Percentiles rank a stretch among this genome's conserved stretches.
These are phyloP conservation scores for Perccottus glenii DNA, from an alignment of 2,113 vertebrate genomes.

Conservation along the genomic window DNA sequence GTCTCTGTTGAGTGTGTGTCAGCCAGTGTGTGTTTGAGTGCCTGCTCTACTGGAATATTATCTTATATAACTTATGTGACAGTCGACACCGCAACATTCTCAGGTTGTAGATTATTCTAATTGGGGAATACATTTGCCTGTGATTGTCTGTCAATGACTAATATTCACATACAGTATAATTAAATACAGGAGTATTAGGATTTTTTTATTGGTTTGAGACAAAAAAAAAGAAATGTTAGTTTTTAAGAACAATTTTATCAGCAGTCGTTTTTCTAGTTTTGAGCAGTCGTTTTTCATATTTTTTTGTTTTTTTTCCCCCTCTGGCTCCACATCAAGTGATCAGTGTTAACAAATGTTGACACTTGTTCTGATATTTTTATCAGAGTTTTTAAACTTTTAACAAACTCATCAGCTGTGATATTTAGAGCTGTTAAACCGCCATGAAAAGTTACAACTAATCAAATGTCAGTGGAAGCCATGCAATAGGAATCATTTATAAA, in stretches of 20 bases:
- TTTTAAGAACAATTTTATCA: conserved; percentile 10
- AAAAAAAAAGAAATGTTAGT: neutral
- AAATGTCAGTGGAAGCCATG: conserved; percentile 7
- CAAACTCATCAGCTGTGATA: conserved; percentile 15
- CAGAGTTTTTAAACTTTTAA: conserved; percentile 10
- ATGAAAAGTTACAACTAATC: conserved; percentile 18
- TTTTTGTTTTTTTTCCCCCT: neutral
- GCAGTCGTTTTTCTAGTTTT: neutral
- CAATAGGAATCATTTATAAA: conserved; percentile 3
- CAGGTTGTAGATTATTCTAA: conserved; percentile 25
- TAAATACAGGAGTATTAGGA: too few relatives aligned
- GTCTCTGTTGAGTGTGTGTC: conserved; percentile 5
- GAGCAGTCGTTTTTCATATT: neutral
- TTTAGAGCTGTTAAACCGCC: conserved; percentile 32
- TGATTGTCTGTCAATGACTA: neutral
- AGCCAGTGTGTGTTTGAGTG: conserved; percentile 12
- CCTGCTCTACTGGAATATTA: conserved; percentile 44
- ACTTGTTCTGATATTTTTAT: neutral
- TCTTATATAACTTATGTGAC: conserved; percentile 41
- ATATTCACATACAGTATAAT: neutral
- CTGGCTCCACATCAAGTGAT: neutral
- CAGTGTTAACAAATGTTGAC: conserved; percentile 9
- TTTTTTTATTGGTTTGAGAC: too few relatives aligned
- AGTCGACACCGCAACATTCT: conserved; percentile 17
- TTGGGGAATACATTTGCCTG: conserved; percentile 9